Conservation (phyloP, 2,797 vertebrate genomes). For the Brachymystax lenok region DNA sequence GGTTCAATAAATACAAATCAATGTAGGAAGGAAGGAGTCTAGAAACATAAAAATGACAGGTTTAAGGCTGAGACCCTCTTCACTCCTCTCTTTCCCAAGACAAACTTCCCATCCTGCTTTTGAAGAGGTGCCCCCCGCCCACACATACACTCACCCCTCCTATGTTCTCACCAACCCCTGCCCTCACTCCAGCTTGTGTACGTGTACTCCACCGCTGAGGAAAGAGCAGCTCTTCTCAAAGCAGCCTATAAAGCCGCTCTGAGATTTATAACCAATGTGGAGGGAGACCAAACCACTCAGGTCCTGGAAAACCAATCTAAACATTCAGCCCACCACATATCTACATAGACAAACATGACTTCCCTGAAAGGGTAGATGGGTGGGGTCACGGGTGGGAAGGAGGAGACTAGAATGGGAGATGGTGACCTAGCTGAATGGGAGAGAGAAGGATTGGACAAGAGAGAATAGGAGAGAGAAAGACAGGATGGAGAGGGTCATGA, state of each 20-base stretch:
- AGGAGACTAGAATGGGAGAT: no score
- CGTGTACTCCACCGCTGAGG: slow-evolving; percentile 13
- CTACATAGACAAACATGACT: background rate
- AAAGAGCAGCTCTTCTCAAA: background rate
- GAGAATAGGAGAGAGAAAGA: no score
- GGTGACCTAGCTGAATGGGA: no score
- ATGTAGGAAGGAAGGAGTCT: background rate
- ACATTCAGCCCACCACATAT: background rate
- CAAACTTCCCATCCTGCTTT: slow-evolving; percentile 48
- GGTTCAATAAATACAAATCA: no score
- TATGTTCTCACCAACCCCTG: background rate
- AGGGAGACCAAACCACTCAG: background rate
- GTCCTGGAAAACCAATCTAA: background rate
- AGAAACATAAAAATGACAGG: slow-evolving; percentile 13
- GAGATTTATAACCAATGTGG: background rate
- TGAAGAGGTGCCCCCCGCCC: background rate
- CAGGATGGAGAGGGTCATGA: background rate
- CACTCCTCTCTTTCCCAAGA: slow-evolving; percentile 31
- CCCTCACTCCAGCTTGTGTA: background rate
- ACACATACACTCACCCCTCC: slow-evolving; percentile 14
- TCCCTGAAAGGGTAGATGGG: background rate
- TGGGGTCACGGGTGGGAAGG: no score
- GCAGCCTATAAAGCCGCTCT: background rate
- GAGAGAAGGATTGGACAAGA: no score
- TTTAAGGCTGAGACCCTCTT: background rate